A percentile compares a stretch with the other conserved stretches of the same genome.
Evolutionary conservation across 2,888 invertebrate genomes (phyloP).

Genomic region (Arenicola marina): DNA sequence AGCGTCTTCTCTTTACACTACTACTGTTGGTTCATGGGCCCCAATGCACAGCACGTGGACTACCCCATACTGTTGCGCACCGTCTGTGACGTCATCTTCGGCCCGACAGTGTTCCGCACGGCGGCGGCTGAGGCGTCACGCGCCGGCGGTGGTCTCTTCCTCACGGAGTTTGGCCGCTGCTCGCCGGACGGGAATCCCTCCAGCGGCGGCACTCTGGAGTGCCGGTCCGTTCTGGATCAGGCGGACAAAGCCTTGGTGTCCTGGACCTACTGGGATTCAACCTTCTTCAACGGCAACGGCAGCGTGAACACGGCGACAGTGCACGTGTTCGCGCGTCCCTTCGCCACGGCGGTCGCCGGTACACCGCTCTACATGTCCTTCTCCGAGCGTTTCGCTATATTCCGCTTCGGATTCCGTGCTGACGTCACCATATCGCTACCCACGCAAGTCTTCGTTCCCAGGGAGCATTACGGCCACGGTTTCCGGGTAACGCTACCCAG

Average conservation of each 20-base stretch:
- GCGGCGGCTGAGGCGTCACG: conserved; percentile 26
- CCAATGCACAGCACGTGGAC: conserved; percentile 5
- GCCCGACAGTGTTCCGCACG: conserved; percentile 28
- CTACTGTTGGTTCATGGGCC: conserved; percentile 43
- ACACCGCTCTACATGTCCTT: conserved; percentile 32
- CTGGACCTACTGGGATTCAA: conserved; percentile 49
- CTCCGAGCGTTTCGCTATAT: conserved; percentile 14
- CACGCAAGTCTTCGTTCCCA: background rate
- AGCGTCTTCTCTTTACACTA: conserved; percentile 44
- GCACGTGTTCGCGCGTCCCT: conserved; percentile 33
- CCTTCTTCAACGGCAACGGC: conserved; percentile 36
- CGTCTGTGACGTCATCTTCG: conserved; percentile 38
- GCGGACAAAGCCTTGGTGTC: conserved; percentile 42
- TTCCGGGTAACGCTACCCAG: background rate
- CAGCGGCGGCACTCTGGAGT: conserved; percentile 36
- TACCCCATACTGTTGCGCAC: conserved; percentile 26
- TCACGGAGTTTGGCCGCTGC: conserved; percentile 49
- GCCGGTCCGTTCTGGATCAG: conserved; percentile 34
- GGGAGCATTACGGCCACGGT: background rate
- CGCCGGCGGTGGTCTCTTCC: conserved; percentile 39
- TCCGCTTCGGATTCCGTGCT: background rate
- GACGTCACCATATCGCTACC: background rate
- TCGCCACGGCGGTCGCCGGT: conserved; percentile 40
- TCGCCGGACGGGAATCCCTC: conserved; percentile 31
- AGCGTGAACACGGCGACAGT: conserved; percentile 21